Evolutionary conservation across 2,113 vertebrate species (phyloP).

Genomic region (Coptodon rendalli): DNA sequence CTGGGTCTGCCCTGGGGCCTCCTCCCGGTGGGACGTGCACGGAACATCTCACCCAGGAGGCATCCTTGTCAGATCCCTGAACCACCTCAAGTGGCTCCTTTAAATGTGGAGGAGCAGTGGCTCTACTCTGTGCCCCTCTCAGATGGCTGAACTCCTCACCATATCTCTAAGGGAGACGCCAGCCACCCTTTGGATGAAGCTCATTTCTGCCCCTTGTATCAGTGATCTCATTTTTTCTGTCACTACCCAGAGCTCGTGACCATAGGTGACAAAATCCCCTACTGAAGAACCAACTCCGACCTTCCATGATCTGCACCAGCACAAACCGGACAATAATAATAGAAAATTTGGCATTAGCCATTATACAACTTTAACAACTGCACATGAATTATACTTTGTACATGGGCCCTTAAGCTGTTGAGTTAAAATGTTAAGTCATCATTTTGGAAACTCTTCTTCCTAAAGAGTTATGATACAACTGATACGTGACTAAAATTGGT

Average conservation of each 20-base stretch:
- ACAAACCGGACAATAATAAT: not conserved
- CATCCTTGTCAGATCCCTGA: not conserved
- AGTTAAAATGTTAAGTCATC: not conserved
- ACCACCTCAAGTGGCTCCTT: not conserved
- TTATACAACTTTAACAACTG: not conserved
- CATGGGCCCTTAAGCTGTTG: not conserved
- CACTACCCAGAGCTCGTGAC: not conserved
- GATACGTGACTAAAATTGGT: accelerated
- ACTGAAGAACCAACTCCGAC: not conserved
- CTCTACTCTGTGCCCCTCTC: not conserved
- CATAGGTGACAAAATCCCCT: accelerated
- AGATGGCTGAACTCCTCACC: not conserved
- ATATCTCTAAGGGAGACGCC: not conserved
- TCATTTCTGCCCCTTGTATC: not conserved
- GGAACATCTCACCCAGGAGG: not conserved
- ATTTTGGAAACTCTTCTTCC: not conserved
- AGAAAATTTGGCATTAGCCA: not conserved
- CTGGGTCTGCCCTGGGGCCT: not conserved
- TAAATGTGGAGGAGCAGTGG: not conserved
- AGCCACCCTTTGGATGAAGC: not conserved
- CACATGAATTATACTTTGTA: not conserved
- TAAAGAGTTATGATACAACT: not conserved
- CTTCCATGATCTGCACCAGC: not conserved
- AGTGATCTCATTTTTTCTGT: not conserved
- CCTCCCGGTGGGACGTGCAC: not conserved